These are phyloP conservation scores for Dipodomys stephensi DNA, from an alignment of 2,113 vertebrate genomes.

Conservation along the genomic window DNA sequence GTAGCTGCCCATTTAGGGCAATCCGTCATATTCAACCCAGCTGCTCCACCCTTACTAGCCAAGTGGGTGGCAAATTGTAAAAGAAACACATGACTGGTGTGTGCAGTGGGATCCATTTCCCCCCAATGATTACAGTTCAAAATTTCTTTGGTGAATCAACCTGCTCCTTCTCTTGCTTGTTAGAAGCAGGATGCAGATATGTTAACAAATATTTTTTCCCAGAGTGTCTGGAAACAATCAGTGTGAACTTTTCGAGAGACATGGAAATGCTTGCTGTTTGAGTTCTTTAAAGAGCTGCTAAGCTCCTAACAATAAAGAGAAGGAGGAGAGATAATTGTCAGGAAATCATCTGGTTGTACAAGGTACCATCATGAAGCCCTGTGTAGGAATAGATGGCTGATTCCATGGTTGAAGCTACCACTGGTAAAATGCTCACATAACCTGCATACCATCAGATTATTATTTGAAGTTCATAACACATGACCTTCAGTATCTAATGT, in stretches of 20 bases:
- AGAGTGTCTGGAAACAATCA: constrained; percentile 71
- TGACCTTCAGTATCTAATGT: neutral
- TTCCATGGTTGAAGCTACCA: too few species aligned
- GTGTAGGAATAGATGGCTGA: neutral
- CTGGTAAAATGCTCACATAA: neutral
- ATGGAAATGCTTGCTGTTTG: constrained; percentile 14
- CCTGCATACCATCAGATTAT: neutral
- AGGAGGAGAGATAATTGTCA: neutral
- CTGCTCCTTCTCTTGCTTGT: constrained; percentile 25
- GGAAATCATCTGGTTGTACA: neutral
- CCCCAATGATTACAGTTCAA: constrained; percentile 50
- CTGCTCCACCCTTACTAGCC: constrained; percentile 64
- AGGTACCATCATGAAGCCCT: neutral
- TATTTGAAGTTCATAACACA: neutral
- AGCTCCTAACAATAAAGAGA: neutral
- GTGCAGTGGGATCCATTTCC: constrained; percentile 37
- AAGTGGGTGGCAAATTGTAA: constrained; percentile 77
- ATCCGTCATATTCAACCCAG: constrained; percentile 78
- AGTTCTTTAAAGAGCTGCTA: constrained; percentile 30
- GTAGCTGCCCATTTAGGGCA: constrained; percentile 55
- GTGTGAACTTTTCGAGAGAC: constrained; percentile 30
- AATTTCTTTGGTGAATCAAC: constrained; percentile 65
- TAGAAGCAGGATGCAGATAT: constrained; percentile 25
- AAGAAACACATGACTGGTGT: constrained; percentile 80
- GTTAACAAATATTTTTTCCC: constrained; percentile 36